Conservation (phyloP, 2,797 vertebrate species). For the Smutsia gigantea region DNA sequence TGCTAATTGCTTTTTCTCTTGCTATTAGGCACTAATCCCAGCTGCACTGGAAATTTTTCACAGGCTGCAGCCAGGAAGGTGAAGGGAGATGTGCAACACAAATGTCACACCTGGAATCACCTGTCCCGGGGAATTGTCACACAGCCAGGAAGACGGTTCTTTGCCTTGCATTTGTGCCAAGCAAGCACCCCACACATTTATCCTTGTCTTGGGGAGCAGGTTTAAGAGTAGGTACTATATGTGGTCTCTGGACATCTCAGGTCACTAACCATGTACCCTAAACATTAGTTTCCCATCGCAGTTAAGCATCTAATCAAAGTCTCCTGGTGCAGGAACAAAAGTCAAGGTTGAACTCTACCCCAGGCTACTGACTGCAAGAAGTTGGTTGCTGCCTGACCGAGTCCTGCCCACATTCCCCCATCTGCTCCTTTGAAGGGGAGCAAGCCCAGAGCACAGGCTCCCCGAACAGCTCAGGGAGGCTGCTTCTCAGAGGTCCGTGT, state of each 20-base stretch:
- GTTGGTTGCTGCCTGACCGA: background rate
- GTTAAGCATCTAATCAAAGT: conserved; percentile 62
- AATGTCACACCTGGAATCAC: conserved; percentile 53
- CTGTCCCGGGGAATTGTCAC: background rate
- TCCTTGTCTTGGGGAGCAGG: conserved; percentile 1
- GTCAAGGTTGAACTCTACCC: background rate
- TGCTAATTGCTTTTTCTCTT: conserved; percentile 74
- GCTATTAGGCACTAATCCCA: conserved; percentile 43
- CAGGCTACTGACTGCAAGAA: background rate
- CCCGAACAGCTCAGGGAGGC: background rate
- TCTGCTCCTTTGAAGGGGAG: background rate
- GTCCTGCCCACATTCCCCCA: too few relatives aligned
- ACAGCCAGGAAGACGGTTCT: background rate
- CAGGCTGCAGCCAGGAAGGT: conserved; percentile 50
- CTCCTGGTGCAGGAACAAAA: background rate
- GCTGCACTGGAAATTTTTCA: conserved; percentile 29
- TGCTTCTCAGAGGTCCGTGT: background rate
- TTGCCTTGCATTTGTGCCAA: background rate
- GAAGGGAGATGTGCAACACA: conserved; percentile 9
- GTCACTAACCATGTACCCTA: conserved; percentile 3
- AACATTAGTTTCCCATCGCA: conserved; percentile 37
- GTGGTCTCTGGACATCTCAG: background rate
- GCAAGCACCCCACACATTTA: background rate
- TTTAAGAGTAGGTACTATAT: conserved; percentile 22
- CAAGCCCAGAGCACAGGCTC: background rate